These are phyloP conservation scores for Drosophila obscura DNA, from an alignment of 1,140 invertebrate species.

Conservation along the genomic window DNA sequence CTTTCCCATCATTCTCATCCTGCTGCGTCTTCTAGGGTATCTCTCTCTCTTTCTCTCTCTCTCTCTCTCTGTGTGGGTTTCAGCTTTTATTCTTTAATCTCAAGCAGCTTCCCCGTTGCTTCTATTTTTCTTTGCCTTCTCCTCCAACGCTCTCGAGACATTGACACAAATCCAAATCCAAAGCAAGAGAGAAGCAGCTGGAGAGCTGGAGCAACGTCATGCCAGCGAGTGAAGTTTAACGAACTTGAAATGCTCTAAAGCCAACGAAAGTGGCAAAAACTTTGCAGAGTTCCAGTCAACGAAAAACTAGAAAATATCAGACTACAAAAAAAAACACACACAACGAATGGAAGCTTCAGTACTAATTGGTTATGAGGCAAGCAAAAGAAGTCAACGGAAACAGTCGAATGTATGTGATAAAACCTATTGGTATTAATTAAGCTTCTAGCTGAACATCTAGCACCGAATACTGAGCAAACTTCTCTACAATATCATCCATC, in stretches of 20 bases:
- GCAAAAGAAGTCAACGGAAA: no score
- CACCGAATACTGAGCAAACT: no score
- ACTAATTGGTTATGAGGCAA: no score
- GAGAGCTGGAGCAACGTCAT: not conserved
- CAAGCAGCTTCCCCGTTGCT: no score
- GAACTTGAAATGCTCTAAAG: slow-evolving; percentile 31
- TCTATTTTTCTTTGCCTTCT: not conserved
- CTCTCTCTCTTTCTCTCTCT: no score
- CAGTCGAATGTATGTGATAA: no score
- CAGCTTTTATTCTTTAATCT: slow-evolving; percentile 15
- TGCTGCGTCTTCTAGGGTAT: no score
- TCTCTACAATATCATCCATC: no score
- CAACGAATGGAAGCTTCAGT: not conserved
- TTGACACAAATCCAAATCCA: slow-evolving; percentile 14
- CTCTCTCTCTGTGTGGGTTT: not conserved
- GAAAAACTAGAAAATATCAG: slow-evolving; percentile 13
- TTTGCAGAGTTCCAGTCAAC: not conserved
- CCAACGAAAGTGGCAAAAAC: not conserved
- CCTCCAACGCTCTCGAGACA: not conserved
- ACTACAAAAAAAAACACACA: no score
- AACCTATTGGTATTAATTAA: no score
- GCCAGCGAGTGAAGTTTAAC: slow-evolving; percentile 11
- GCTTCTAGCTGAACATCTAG: no score
- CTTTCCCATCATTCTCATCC: no score
- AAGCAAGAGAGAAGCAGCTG: not conserved